phyloP scores from a whole-genome alignment of 1,140 invertebrate genomes.

The Myzus persicae region DNA sequence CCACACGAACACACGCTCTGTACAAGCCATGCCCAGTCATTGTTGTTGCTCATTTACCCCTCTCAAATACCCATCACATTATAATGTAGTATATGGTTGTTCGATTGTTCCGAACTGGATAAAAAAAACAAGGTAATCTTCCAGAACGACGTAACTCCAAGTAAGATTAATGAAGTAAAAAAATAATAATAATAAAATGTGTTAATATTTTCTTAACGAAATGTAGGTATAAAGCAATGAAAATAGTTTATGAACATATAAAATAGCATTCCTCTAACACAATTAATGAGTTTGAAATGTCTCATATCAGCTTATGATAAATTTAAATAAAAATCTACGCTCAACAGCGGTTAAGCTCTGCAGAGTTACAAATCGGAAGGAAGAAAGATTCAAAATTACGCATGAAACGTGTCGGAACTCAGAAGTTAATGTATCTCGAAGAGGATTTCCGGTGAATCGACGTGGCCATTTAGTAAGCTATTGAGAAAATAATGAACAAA shows the following conservation, averaged over 20 bases:
- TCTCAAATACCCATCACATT: not conserved
- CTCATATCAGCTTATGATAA: no score
- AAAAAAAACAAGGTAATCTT: not conserved
- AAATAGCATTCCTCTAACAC: not conserved
- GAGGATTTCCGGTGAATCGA: no score
- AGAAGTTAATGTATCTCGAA: no score
- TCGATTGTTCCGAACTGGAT: not conserved
- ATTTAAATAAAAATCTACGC: no score
- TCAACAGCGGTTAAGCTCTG: no score
- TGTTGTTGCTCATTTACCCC: not conserved
- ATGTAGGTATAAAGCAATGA: not conserved
- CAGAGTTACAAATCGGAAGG: no score
- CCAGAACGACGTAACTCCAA: not conserved
- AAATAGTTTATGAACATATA: not conserved
- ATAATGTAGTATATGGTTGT: not conserved
- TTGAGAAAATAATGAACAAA: no score
- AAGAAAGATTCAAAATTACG: no score
- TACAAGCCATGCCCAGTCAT: not conserved
- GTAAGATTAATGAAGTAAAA: not conserved
- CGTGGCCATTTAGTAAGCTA: no score
- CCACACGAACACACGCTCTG: not conserved
- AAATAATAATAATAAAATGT: not conserved
- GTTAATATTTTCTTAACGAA: not conserved
- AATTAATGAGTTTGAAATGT: no score
- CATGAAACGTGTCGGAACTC: no score